A percentile compares a stretch with the other conserved stretches of the same genome.
phyloP scores from a whole-genome alignment of 2,888 invertebrate species.

The Diloba caeruleocephala region DNA sequence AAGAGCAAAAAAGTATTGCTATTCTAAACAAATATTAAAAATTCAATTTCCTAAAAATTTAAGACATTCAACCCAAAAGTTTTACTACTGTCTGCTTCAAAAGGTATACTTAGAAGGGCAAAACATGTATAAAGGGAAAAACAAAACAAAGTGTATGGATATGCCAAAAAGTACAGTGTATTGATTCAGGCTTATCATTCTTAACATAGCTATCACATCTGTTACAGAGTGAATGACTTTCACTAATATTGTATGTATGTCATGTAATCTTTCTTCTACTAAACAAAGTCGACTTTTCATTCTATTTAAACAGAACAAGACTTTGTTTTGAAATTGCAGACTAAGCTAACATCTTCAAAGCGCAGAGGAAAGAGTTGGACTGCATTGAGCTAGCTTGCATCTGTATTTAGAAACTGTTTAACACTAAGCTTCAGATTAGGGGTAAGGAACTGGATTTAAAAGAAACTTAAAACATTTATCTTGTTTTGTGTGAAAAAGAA shows the following conservation, averaged over 20 bases:
- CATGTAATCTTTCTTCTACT: neutral
- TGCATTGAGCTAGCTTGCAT: slow-evolving; percentile 28
- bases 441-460: slow-evolving; percentile 17
- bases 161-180: no score
- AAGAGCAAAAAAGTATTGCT: no score
- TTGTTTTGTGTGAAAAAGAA: slow-evolving; percentile 9
- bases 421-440: slow-evolving; percentile 26
- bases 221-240: neutral
- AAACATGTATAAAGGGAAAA: no score
- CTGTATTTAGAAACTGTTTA: slow-evolving; percentile 47
- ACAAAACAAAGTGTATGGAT: no score
- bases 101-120: no score
- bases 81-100: no score
- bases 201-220: neutral
- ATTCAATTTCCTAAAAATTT: no score
- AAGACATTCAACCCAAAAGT: no score
- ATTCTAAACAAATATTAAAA: no score
- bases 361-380: slow-evolving; percentile 26
- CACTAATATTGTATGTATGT: neutral
- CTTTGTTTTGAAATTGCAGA: slow-evolving; percentile 41
- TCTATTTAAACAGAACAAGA: slow-evolving; percentile 22
- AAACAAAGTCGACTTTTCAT: slow-evolving; percentile 14
- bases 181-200: no score
- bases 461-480: slow-evolving; percentile 25
- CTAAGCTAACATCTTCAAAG: slow-evolving; percentile 42